phyloP scores from a whole-genome alignment of 2,888 invertebrate genomes.

The Apodemia duryi region DNA sequence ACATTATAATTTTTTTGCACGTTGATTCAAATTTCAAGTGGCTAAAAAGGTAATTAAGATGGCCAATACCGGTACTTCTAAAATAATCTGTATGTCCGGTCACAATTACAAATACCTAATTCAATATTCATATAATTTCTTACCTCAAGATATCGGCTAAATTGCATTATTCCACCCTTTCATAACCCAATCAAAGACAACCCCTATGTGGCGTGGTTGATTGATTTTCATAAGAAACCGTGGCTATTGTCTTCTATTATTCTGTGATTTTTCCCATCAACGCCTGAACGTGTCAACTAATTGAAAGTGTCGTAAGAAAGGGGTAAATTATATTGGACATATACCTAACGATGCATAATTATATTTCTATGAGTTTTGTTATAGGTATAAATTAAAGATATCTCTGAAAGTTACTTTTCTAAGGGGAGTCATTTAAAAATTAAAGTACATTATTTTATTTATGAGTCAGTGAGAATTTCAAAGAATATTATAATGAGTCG shows the following conservation, averaged over 20 bases:
- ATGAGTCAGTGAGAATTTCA: too few relatives aligned
- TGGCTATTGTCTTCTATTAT: constrained; percentile 40
- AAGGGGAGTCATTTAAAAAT: too few relatives aligned
- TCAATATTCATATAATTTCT: constrained; percentile 16
- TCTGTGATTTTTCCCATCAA: constrained; percentile 48
- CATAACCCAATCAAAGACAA: constrained; percentile 7
- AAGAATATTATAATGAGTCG: too few relatives aligned
- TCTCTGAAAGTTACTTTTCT: too few relatives aligned
- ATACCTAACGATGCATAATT: neutral
- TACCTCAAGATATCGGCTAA: constrained; percentile 15
- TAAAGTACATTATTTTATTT: too few relatives aligned
- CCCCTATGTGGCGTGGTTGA: neutral
- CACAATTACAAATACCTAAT: neutral
- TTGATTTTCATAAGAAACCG: constrained; percentile 29
- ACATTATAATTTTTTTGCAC: too few relatives aligned
- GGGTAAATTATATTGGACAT: neutral
- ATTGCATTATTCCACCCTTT: constrained; percentile 8
- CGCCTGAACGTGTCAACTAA: constrained; percentile 46
- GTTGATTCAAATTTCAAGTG: too few relatives aligned
- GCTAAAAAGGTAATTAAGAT: too few relatives aligned
- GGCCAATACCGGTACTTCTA: too few relatives aligned
- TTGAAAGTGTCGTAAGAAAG: constrained; percentile 50
- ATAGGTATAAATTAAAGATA: too few relatives aligned
- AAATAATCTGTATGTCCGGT: too few relatives aligned
- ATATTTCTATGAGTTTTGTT: neutral